Evolutionary conservation across 53 echinoderm and acorn worm genomes (phyloP), one percentile per base, ranked within the genome.

Genomic region (Echinarachnius parma): DNA sequence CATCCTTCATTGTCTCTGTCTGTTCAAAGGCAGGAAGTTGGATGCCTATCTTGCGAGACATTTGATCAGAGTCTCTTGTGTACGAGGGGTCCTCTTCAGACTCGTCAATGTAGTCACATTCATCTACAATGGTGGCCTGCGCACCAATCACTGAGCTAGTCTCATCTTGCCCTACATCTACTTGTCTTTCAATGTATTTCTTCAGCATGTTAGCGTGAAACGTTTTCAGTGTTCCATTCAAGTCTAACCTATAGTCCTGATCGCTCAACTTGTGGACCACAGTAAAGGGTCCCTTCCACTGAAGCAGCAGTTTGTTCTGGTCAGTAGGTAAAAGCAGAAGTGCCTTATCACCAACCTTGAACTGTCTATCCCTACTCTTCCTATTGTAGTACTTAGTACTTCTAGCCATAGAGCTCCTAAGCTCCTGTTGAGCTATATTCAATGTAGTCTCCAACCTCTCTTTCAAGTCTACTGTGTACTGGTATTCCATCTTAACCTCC

Each of bases 201-300:
- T 77, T 89, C 65, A 89, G 52, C 31, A 89, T 23, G 60, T 85
- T 89, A 9, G 76, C 67, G 70, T 89, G 88, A 61, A 58, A 83
- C 2, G 83, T 84, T 49, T 77, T 79, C 16, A 57, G 16, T 46
- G 28, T 64, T 10, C 68, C 75, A 7, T 80, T 84, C 16, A 53
- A 34, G 21, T 80, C 63, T 15, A 89, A 10, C 25, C 54, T 19
- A 16, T 82, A 85, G 39, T 90, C 85, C 59, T 82, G 37, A 36
- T 50, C 34, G 0, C 60, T 31, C 16, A 86, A 32, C 46, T 65
- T 82, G 5, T 78, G 22, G 23, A 53, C 42, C 2, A 82, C 57
- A 1, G 14, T 14, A 46, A 64, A 83, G 2, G 81, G 84, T 25
- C 80, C 84, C 20, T 71, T 77, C 89, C 85, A 81, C 44, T 89